A percentile compares a stretch with the other conserved stretches of the same genome.
phyloP scores from a whole-genome alignment of 1,140 invertebrate genomes.

The Prorops nasuta region DNA sequence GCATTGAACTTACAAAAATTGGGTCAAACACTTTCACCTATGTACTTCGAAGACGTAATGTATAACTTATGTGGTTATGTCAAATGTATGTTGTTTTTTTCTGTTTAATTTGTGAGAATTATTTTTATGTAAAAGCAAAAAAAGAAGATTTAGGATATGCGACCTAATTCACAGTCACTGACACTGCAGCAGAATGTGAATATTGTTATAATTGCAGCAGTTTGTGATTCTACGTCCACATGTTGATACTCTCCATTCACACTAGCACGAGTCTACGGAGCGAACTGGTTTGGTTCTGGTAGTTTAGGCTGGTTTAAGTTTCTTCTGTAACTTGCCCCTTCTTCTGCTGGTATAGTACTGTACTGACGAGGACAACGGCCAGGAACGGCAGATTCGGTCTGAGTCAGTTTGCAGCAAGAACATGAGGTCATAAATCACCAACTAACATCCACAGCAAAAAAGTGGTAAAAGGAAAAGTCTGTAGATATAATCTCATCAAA shows the following conservation, averaged over 20 bases:
- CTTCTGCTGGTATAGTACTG: no score
- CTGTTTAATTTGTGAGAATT: background rate
- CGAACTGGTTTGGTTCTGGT: conserved; percentile 1
- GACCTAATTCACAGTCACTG: conserved; percentile 40
- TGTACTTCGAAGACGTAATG: no score
- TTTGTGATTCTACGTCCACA: background rate
- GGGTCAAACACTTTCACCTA: conserved; percentile 22
- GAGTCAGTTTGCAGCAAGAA: no score
- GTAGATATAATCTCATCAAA: no score
- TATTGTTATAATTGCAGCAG: conserved; percentile 5
- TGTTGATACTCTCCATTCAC: background rate
- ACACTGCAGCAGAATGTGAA: conserved; percentile 46
- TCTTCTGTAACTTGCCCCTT: no score
- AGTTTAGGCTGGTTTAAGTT: no score
- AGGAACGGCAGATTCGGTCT: no score
- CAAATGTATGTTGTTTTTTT: background rate
- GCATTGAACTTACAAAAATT: conserved; percentile 11
- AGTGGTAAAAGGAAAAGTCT: no score
- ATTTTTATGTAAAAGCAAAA: background rate
- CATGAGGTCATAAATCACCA: no score
- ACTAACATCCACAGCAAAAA: no score
- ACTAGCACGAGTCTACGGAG: background rate
- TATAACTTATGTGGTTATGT: conserved; percentile 17
- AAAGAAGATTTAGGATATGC: background rate
- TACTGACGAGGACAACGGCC: no score